phyloP scores from a whole-genome alignment of 2,888 invertebrate genomes.

The Temnothorax rugatulus region DNA sequence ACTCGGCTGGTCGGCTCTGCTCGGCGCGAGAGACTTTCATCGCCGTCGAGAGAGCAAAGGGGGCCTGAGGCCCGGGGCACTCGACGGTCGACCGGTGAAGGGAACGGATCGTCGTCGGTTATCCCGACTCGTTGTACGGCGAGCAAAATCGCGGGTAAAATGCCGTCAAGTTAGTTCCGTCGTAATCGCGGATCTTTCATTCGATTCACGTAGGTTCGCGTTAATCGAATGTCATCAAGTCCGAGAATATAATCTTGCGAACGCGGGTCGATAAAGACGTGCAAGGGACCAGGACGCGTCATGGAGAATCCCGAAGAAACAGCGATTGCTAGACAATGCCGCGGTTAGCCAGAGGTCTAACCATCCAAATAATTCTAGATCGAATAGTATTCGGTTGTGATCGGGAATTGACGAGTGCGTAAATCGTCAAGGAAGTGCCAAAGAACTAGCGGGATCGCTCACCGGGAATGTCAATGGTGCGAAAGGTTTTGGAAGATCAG shows the following conservation, averaged over 20 bases:
- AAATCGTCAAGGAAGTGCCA: not conserved
- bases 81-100: conserved; percentile 83
- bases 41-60: conserved; percentile 75
- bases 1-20: conserved; percentile 60
- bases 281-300: not conserved
- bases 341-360: not conserved
- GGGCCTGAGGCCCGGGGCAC: conserved; percentile 75
- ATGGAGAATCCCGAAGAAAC: conserved; percentile 29
- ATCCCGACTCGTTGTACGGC: conserved; percentile 57
- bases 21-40: conserved; percentile 80
- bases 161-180: conserved; percentile 58
- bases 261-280: not conserved
- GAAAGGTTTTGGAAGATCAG: not conserved
- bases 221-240: not conserved
- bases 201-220: conserved; percentile 18
- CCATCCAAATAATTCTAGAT: not conserved
- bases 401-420: not conserved
- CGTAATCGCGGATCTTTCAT: conserved; percentile 38
- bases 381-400: not conserved
- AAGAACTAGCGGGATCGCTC: not conserved
- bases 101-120: conserved; percentile 80
- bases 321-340: not conserved
- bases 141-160: conserved; percentile 67
- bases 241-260: not conserved
- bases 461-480: not conserved